Conservation (phyloP, 2,113 vertebrate species). For the Atlantisia rogersi region DNA sequence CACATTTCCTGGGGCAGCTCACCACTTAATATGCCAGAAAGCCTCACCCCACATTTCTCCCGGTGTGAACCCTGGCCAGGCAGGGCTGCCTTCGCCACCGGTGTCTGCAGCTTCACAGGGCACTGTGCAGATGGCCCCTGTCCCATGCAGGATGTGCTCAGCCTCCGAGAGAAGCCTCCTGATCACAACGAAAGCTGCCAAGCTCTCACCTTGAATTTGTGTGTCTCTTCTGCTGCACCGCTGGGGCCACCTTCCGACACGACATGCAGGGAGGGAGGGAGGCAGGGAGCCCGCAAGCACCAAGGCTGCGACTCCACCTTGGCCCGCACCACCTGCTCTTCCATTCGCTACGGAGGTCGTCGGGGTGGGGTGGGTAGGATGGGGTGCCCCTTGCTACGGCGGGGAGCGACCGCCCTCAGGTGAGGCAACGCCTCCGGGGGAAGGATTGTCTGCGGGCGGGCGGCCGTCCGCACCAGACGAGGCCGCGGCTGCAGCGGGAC, state of each 20-base stretch:
- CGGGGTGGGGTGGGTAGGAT: no score
- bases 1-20: background rate
- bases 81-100: background rate
- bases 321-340: accelerated
- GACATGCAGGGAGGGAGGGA: no score
- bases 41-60: background rate
- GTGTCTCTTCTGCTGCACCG: background rate
- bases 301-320: background rate
- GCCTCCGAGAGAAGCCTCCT: background rate
- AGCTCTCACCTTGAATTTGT: accelerated
- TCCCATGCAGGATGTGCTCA: accelerated
- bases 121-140: accelerated
- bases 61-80: accelerated
- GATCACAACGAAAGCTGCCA: accelerated
- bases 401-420: background rate
- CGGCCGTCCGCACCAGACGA: no score
- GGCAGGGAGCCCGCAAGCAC: no score
- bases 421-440: background rate
- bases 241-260: background rate
- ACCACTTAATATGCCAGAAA: background rate
- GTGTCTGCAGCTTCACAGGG: background rate
- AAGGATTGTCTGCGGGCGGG: accelerated
- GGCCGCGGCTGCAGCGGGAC: no score
- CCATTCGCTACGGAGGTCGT: accelerated
- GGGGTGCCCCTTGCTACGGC: background rate